Evolutionary conservation across 2,113 vertebrate genomes (phyloP), one percentile per base, ranked within the genome.

Genomic region (Regulus satrapa): DNA sequence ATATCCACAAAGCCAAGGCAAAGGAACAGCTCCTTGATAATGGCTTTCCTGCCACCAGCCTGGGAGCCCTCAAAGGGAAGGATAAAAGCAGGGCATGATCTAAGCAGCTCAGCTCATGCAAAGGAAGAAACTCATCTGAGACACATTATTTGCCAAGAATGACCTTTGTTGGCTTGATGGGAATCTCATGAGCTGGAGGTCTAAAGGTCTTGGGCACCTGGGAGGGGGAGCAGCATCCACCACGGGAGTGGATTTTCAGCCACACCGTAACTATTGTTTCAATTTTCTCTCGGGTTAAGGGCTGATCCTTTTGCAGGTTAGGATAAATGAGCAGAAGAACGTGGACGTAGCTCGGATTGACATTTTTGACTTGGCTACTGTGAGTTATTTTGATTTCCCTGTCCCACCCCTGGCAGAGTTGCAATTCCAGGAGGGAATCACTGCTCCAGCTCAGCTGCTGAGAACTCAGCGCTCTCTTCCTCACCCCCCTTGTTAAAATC

Each of bases 401-500:
- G 29, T 38, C 38, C 68, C 46, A 54, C 38, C 51, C 36, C 73
- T 29, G 79, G 72, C 59, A 68, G 62, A 28, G 24, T 32, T 36
- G 46, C 51, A 12, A 2, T 45, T 59, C 21, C 59, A 13, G 81
- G 36, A 64, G 51, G 36, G 73, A 45, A 77, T 71, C 45, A 1
- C 68, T 24, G 67, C 43, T 77, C 64, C 18, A 2, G 2, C 31
- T 31, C 8, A 5, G 2, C 38, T 48, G 61, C 86, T 6, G 8
- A 55, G 8, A 43, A 19, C 36, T 18, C 77, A 55, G 55, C 3
- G 1, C 10, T n/a, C 29, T 14, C 38, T 21, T 8, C 26, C 59
- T 36, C 51, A 10, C 10, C 64, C 25, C 5, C 9, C 0, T 0
- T 0, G 10, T 4, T 8, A 2, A 6, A 58, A 46, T 15, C 46